Evolutionary conservation across 2,888 invertebrate genomes (phyloP), one percentile per base, ranked within the genome.

Genomic region (Hecatera dysodea): DNA sequence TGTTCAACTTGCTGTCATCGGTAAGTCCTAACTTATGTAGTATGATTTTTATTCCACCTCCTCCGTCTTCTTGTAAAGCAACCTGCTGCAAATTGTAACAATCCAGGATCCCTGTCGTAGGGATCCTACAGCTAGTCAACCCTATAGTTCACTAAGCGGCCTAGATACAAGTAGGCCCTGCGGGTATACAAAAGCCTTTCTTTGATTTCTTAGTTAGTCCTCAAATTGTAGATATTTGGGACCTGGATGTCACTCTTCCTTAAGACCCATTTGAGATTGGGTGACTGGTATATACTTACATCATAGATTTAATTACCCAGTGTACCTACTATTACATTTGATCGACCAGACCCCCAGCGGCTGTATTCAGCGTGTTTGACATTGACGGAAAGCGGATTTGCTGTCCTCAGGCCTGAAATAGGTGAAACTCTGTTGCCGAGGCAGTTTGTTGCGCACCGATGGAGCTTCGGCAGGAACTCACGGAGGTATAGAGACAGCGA

Each of bases 1-100:
- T 62, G 85, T 93, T 46, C 86, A 91, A 75, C 90, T 96, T 2
- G 86, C 83, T 46, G 91, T 96, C 64, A 93, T 94, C 50, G 94
- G 95, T 94, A 86, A 86, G 90, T 85, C n/a, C 12, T n/a, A 7
- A 6, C 33, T n/a, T 55, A 5, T 48, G 6, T n/a, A 33, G 15
- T 12, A 5, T 15, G 12, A 0, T n/a, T 12, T 12, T 15, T 11
- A 19, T 19, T 33, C 22, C 19, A 2, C 22, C 7, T 66, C 9
- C 3, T 39, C 46, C 11, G 4, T 29, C 24, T 46, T 46, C n/a
- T 36, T 12, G 6, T 27, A 22, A 36, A 61, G 8, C n/a, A 5
- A 4, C 27, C 19, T 27, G 17, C 7, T 17, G 1, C 8, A 12
- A 4, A 29, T 17, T 39, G 7, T 9, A 39, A 39, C 4, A 29